A percentile compares a stretch with the other conserved stretches of the same genome.
Evolutionary conservation across 2,113 vertebrate species (phyloP).

Genomic region (Thermophis baileyi): DNA sequence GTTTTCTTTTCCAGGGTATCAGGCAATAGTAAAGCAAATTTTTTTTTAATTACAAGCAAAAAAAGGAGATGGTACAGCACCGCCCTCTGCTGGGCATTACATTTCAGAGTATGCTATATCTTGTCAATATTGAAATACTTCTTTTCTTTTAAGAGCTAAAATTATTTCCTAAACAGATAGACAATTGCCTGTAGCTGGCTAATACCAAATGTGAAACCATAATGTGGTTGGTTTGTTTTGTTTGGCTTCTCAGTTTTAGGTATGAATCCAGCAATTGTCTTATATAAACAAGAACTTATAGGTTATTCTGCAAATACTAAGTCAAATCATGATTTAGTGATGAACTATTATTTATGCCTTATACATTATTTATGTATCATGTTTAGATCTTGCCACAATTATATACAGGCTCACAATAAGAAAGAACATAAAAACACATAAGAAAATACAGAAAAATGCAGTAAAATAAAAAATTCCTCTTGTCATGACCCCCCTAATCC

Average conservation of each 20-base stretch:
- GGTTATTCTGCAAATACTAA: not conserved
- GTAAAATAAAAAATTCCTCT: not conserved
- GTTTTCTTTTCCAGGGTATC: not conserved
- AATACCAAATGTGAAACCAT: not conserved
- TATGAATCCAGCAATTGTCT: not conserved
- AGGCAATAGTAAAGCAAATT: not conserved
- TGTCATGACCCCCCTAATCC: not conserved
- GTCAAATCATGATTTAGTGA: not conserved
- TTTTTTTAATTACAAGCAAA: not conserved
- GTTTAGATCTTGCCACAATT: not conserved
- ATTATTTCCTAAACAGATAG: not conserved
- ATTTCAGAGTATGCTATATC: not conserved
- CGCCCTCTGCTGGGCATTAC: conserved; percentile 30
- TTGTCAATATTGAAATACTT: not conserved
- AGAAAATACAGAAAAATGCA: not conserved
- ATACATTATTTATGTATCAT: not conserved
- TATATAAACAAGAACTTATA: not conserved
- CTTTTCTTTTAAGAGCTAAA: not conserved
- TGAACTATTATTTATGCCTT: not conserved
- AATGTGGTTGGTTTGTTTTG: not conserved
- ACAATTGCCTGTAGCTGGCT: not conserved
- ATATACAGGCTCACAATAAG: not conserved
- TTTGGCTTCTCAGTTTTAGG: not conserved
- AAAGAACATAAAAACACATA: not conserved
- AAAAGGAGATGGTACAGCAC: not conserved